Base-by-base conservation (phyloP, 2,888 invertebrate species). In the Cantharis nigra region DNA sequence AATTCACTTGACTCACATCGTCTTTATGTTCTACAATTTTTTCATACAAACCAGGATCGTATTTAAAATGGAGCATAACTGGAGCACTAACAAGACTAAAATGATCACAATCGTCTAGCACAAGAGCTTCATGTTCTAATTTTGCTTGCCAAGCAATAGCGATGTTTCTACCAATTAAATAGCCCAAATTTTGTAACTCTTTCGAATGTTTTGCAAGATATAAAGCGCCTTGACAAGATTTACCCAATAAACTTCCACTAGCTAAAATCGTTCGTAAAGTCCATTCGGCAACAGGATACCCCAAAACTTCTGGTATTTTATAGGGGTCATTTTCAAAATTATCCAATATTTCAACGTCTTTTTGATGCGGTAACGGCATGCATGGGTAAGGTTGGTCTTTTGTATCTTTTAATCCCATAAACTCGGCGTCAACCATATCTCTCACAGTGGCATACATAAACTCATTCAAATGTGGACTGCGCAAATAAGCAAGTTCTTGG, bases 341-440 rank as follows among this genome's bases (percentile, higher is more conserved):
- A 33, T 78, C 75, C 13, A 64, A 28, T 63, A 78, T 28, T 28
- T 63, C 9, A 7, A 72, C 13, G 13, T 14, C 13, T 33, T 23
- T 63, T 65, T 28, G 30, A 23, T 23, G 16, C 16, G 65, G 26
- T 62, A 62, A 14, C 62, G 78, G 78, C 69, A 63, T 70, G 62
- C 20, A 11, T 0, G 97, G 96, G 71, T 96, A 87, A 0, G 96
- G 94, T 86, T 95, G 94, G 85, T 97, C 97, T 88, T 96, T 95
- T 79, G 92, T 92, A 85, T 97, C 97, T 64, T 95, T 90, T 69
- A 95, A 93, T 0, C 95, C 95, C 18, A 96, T 90, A 85, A 97
- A 98, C 90, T 98, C 97, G 0, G 97, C 95, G 86, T 97, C 96
- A 14, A 96, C 94, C 83, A 97, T 91, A 86, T 98, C 97, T 28